These are phyloP conservation scores for Villa cingulata DNA, from an alignment of 2,888 invertebrate genomes.

Conservation along the genomic window DNA sequence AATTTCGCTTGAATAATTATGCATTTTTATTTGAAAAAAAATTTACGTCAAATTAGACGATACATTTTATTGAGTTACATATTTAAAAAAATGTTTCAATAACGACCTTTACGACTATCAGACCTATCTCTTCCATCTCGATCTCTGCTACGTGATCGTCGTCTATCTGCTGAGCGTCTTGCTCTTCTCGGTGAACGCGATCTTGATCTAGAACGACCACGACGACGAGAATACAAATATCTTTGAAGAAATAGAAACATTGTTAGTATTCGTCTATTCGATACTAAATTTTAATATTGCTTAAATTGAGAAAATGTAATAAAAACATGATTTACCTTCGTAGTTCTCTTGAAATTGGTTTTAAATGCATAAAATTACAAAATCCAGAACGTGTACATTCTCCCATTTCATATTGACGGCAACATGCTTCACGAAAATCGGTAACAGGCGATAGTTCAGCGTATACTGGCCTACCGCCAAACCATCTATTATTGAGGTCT, in stretches of 20 bases:
- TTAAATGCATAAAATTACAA: slow-evolving; percentile 99
- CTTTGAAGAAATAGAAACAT: slow-evolving; percentile 26
- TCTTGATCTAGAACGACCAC: slow-evolving; percentile 37
- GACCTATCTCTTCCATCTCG: slow-evolving; percentile 22
- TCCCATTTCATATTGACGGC: slow-evolving; percentile 98
- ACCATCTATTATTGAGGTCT: slow-evolving; percentile 97
- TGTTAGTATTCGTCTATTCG: no score
- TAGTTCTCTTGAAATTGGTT: slow-evolving; percentile 91
- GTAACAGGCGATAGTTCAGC: slow-evolving; percentile 98
- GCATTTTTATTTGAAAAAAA: no score
- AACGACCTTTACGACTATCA: slow-evolving; percentile 25
- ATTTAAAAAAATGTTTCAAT: slow-evolving; percentile 9
- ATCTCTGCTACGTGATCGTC: slow-evolving; percentile 32
- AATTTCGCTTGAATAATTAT: no score
- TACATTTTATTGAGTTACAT: no score
- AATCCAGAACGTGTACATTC: slow-evolving; percentile 98
- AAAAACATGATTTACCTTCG: slow-evolving; percentile 67
- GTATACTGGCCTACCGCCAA: slow-evolving; percentile 94
- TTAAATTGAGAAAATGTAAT: no score
- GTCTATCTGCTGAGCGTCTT: slow-evolving; percentile 30
- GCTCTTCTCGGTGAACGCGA: slow-evolving; percentile 30
- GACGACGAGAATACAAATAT: slow-evolving; percentile 59
- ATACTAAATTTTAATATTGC: no score
- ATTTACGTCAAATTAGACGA: no score
- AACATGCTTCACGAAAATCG: slow-evolving; percentile 98